Percentiles rank a stretch among this genome's conserved stretches.
Conservation (phyloP, 2,113 vertebrate species). For the Dermatemys mawii region DNA sequence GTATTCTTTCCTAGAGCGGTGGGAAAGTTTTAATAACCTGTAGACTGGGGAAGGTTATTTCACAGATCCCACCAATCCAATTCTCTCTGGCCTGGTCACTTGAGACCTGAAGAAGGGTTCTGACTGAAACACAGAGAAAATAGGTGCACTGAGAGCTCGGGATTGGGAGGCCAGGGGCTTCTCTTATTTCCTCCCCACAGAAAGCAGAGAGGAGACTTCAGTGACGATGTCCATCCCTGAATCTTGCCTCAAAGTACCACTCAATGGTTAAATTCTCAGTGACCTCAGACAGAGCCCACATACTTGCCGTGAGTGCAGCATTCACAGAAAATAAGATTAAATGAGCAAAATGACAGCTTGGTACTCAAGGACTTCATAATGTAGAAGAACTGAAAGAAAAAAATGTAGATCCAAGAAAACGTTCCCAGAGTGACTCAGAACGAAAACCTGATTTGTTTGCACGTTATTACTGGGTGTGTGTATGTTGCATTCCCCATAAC, state of each 20-base stretch:
- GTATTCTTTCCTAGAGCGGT: background rate
- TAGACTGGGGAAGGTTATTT: background rate
- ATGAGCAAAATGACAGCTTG: constrained; percentile 60
- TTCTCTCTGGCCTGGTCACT: background rate
- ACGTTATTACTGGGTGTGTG: background rate
- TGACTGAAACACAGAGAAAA: background rate
- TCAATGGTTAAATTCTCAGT: constrained; percentile 22
- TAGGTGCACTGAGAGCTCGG: background rate
- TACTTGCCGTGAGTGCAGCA: background rate
- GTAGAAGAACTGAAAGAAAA: background rate
- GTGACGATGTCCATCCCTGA: background rate
- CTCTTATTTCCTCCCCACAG: background rate
- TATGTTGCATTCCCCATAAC: background rate
- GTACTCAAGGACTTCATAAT: constrained; percentile 49
- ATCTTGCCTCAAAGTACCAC: background rate
- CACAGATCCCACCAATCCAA: background rate
- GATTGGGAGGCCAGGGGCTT: background rate
- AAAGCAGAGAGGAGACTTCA: background rate
- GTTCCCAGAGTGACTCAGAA: background rate
- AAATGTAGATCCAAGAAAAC: background rate
- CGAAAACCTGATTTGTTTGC: background rate
- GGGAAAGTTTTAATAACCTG: background rate
- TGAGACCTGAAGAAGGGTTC: background rate
- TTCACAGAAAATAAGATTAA: constrained; percentile 28
- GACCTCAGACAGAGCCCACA: background rate